Percentiles rank a stretch among this genome's conserved stretches.
phyloP scores from a whole-genome alignment of 2,113 vertebrate species.

The Strix aluco region DNA sequence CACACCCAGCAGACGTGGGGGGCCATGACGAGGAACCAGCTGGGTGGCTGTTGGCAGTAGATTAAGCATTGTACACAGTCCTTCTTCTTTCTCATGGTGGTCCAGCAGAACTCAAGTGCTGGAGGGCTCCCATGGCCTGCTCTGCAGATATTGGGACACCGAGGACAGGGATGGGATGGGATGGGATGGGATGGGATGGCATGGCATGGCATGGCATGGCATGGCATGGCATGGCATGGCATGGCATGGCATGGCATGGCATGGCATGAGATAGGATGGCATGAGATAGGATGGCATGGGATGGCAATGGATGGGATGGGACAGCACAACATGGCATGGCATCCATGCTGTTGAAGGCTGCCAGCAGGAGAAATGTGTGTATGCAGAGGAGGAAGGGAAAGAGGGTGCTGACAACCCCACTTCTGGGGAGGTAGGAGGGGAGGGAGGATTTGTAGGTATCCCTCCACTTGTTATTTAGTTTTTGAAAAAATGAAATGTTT shows the following conservation, averaged over 20 bases:
- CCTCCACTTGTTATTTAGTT: background rate
- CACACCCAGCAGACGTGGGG: background rate
- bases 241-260: too few relatives aligned
- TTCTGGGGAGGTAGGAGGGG: accelerated
- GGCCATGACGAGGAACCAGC: background rate
- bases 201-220: too few relatives aligned
- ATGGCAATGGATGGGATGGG: background rate
- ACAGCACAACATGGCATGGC: background rate
- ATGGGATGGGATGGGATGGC: too few relatives aligned
- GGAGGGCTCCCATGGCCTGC: background rate
- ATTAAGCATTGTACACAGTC: background rate
- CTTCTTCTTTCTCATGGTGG: background rate
- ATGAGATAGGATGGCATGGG: too few relatives aligned
- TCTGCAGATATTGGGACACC: background rate
- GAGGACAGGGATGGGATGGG: background rate
- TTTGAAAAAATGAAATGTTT: too few relatives aligned
- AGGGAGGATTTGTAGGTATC: background rate
- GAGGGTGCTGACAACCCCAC: too few relatives aligned
- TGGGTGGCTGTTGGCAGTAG: background rate
- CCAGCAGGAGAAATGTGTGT: background rate
- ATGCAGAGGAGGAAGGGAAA: background rate
- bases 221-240: background rate
- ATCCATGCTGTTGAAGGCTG: background rate
- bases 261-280: too few relatives aligned
- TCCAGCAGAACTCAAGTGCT: background rate